Base-by-base conservation (phyloP, 2,888 invertebrate genomes). In the Pseudococcus longispinus region DNA sequence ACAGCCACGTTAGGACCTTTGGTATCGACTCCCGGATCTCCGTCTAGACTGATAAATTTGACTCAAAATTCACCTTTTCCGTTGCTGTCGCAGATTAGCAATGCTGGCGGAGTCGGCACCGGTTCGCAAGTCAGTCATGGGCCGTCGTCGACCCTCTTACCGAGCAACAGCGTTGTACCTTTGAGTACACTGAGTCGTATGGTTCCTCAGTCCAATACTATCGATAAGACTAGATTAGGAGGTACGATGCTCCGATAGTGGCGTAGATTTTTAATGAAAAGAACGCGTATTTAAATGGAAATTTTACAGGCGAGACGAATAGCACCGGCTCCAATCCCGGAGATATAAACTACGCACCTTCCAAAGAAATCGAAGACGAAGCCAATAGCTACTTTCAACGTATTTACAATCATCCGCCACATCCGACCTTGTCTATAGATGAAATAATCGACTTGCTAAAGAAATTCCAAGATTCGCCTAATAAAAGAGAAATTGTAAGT, bases 311-410 rank as follows among this genome's bases (percentile, higher is more conserved):
- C 15, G 87, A 87, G 15, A 42, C 37, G 4, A 80, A 80, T 29
- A 20, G 60, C 11, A 8, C 77, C n/a, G 32, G 44, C 3, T 51
- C 86, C 23, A 87, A 60, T 82, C 82, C 87, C 0, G 70, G 46
- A 0, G 87, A 87, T 65, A 32, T 87, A 0, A 84, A 84, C 15
- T 83, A 70, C 20, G 94, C 93, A 87, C 96, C 98, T 9, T 95
- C 97, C 0, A 97, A 98, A 91, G 99, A 99, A 90, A 96, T 99
- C 70, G 99, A 99, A 91, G 98, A 99, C 90, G 99, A 99, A 92
- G 99, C 99, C 0, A 99, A 99, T 90, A 95, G 97, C 85, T 99
- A 99, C 90, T 99, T 99, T 91, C 98, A 99, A 91, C 93, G 98
- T 89, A 99, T 99, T 90, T 99, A 99, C 92, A 98, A 98, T 91